Base-by-base conservation (phyloP, 1,140 invertebrate species). In the Drosophila cardini region DNA sequence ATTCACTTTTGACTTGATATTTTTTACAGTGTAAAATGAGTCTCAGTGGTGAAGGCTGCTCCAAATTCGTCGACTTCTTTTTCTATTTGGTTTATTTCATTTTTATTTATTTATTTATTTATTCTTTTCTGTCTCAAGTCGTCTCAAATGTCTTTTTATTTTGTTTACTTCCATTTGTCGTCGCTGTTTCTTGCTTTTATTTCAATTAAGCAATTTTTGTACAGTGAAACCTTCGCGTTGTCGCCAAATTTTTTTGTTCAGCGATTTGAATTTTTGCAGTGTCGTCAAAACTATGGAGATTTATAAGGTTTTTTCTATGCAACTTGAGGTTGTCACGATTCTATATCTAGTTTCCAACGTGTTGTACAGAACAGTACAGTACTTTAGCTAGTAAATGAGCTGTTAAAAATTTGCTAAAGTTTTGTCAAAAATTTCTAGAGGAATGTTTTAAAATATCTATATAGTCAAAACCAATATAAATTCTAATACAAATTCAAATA, bases 1-100 rank as follows among this genome's bases (percentile, higher is more conserved):
- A 65, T 71, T 76, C 68, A 75, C 83, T 68, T 82, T 86, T 87
- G 73, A 64, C 34, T 52, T 56, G 40, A n/a, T n/a, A n/a, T 18
- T 68, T 67, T 61, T 15, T 63, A 60, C 67, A 18, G 36, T 48
- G 82, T 78, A 78, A 86, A 76, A 64, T 64, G 67, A 76, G 79
- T 71, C 62, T 42, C 64, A 69, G 50, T 36, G 58, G 38, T 15
- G 69, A 72, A 34, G 7, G 16, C 9, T 70, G 67, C 58, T 63
- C 67, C 52, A 71, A 71, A 52, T 74, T 74, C 56, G 45, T 8
- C 26, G 52, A 50, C 21, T 56, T 57, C 34, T 69, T 6, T 43
- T 34, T 56, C 50, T 61, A 42, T 48, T 55, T 34, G 32, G 21
- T 50, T 60, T 36, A 53, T 68, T 56, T 46, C 16, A 50, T 36